These are phyloP conservation scores for Hystrix brachyura DNA, from an alignment of 2,113 vertebrate species.

Conservation along the genomic window DNA sequence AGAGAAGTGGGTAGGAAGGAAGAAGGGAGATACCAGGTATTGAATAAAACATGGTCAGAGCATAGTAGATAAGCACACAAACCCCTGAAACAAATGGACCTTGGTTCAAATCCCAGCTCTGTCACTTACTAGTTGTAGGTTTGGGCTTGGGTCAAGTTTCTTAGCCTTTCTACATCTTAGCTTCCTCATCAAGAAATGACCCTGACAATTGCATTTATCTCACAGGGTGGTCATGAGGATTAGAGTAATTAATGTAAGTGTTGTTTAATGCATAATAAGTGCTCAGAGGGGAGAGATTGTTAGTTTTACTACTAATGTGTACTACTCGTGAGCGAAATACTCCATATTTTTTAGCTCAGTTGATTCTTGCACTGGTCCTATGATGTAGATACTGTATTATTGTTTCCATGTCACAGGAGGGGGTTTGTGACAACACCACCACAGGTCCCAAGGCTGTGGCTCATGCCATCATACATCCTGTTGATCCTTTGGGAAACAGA, in stretches of 20 bases:
- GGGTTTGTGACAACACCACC: not conserved
- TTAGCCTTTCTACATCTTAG: not conserved
- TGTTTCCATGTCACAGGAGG: not conserved
- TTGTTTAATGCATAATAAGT: not conserved
- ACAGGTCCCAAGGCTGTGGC: not conserved
- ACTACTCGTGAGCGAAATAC: not conserved
- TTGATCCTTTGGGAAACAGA: not conserved
- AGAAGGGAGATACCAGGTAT: not conserved
- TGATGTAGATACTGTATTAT: not conserved
- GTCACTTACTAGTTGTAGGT: not conserved
- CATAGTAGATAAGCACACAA: not conserved
- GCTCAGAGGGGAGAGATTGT: not conserved
- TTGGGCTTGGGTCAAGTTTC: not conserved
- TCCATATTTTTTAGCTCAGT: not conserved
- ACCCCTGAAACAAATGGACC: not conserved
- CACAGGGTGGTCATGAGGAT: not conserved
- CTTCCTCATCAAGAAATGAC: not conserved
- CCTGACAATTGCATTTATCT: not conserved
- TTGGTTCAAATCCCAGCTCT: not conserved
- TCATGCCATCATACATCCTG: not conserved
- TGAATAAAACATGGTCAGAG: not conserved
- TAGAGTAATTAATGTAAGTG: not conserved
- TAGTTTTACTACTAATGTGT: conserved; percentile 38
- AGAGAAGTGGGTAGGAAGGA: not conserved
- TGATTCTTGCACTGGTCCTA: not conserved